Conservation (phyloP, 2,888 invertebrate species). For the Lottia gigantea region DNA sequence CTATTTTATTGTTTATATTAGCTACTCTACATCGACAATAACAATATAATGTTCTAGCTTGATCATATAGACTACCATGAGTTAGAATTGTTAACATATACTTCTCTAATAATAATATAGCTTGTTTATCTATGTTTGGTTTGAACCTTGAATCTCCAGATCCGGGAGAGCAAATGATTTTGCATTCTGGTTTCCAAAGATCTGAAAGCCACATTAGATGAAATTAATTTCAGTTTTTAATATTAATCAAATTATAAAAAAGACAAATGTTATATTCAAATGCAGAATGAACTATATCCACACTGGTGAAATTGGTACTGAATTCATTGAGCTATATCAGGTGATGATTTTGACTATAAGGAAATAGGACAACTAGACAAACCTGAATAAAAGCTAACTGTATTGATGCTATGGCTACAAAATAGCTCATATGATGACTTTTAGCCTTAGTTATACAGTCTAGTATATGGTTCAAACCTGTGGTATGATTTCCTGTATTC, state of each 20-base stretch:
- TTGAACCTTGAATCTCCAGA: no score
- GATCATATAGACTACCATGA: slow-evolving; percentile 85
- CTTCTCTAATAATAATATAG: slow-evolving; percentile 78
- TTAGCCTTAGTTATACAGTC: slow-evolving; percentile 81
- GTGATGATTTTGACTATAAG: neutral
- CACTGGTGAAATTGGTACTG: no score
- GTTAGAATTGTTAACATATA: slow-evolving; percentile 80
- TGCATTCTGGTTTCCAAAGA: no score
- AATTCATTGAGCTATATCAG: slow-evolving; percentile 15
- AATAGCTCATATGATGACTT: slow-evolving; percentile 81
- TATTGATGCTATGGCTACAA: slow-evolving; percentile 80
- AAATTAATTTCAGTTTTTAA: no score
- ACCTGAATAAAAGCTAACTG: slow-evolving; percentile 82
- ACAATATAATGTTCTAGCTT: slow-evolving; percentile 80
- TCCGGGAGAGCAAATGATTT: no score
- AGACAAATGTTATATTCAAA: no score
- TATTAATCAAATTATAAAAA: no score
- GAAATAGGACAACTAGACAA: slow-evolving; percentile 8
- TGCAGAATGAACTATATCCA: no score
- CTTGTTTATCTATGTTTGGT: slow-evolving; percentile 83
- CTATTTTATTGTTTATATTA: slow-evolving; percentile 28
- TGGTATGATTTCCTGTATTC: slow-evolving; percentile 56
- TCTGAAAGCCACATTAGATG: no score
- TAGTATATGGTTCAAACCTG: slow-evolving; percentile 72
- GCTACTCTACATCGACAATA: slow-evolving; percentile 84